Conservation (phyloP, 2,113 vertebrate species). For the Tapirus terrestris region DNA sequence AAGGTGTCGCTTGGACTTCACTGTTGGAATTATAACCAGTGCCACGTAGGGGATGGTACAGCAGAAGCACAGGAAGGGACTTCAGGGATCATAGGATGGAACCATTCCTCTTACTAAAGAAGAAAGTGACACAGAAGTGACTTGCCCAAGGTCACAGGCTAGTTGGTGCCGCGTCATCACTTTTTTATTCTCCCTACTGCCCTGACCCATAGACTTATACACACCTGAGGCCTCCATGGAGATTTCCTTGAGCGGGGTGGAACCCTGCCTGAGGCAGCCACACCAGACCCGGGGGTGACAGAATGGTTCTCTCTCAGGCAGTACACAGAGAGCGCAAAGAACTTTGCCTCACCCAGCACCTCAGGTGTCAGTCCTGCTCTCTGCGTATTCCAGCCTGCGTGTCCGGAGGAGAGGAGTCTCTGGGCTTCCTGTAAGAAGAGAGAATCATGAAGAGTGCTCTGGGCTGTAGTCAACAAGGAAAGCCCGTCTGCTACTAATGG, state of each 20-base stretch:
- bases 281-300: background rate
- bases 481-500: background rate
- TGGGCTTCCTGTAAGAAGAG: background rate
- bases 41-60: background rate
- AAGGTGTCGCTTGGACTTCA: constrained; percentile 35
- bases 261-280: background rate
- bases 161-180: background rate
- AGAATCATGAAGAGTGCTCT: background rate
- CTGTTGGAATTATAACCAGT: background rate
- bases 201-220: background rate
- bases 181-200: background rate
- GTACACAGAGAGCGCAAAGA: background rate
- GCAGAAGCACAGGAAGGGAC: background rate
- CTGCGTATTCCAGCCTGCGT: background rate
- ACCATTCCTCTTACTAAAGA: background rate
- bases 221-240: background rate
- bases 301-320: background rate
- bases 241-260: background rate
- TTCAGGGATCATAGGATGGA: background rate
- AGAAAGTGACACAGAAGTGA: constrained; percentile 15
- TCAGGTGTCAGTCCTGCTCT: background rate
- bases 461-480: background rate
- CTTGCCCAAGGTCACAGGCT: constrained; percentile 63
- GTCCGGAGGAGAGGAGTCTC: background rate
- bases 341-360: background rate